Evolutionary conservation across 2,888 invertebrate genomes (phyloP), one percentile per base, ranked within the genome.

Genomic region (Trachelus iudaicus): DNA sequence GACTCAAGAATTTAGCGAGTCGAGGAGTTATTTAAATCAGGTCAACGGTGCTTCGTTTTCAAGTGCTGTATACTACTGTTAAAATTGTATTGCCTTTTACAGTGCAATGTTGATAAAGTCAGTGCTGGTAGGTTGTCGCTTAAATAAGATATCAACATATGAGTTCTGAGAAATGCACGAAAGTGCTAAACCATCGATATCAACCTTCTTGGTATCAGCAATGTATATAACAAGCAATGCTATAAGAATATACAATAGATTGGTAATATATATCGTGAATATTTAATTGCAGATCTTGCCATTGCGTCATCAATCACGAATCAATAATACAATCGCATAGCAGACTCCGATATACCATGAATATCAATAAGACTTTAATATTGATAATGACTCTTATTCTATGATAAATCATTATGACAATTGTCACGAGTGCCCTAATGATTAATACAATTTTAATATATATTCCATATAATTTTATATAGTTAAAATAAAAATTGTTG

Each of bases 261-360:
- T 56, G 56, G 9, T 56, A 56, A 56, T 37, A 34, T 35, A 74
- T 35, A 74, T 35, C 34, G 35, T 37, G 74, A 74, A 74, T 74
- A 74, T 74, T 74, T 35, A 74, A 33, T 13, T 75, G 68, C 76
- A 84, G 83, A 73, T 81, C 71, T 35, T 82, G 78, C 75, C 73
- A 77, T 81, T 77, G 35, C 75, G 35, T 80, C 78, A 69, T 74
- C 79, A n/a, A 77, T 76, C 73, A 79, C 82, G 80, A 56, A 56
- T 56, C 23, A 56, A 56, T 56, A 56, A 56, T 56, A 56, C 23
- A 23, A 56, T 56, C 56, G 56, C 56, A 56, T 56, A 56, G 23
- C 56, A 56, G 56, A 56, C 56, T 56, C 56, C 2, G 56, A 56
- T 56, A 56, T 23, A 23, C 56, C 56, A 23, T 56, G 56, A 56